Conservation (phyloP, 2,888 invertebrate genomes). For the Melanchra persicariae region DNA sequence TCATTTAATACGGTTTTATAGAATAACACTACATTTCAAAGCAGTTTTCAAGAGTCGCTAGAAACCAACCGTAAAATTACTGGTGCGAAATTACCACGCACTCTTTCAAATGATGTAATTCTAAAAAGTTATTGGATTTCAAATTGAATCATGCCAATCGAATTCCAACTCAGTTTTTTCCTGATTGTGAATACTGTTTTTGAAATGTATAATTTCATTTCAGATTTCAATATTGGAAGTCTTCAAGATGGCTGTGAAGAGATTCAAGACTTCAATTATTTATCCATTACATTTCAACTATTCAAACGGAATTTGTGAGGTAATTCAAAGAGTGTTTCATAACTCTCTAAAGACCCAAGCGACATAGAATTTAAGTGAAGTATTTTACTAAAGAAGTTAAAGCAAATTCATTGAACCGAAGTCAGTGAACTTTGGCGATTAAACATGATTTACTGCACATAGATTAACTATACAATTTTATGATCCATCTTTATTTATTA, state of each 20-base stretch:
- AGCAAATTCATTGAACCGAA: constrained; percentile 4
- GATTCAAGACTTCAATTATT: constrained; percentile 2
- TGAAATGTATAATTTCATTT: constrained; percentile 20
- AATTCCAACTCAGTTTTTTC: constrained; percentile 29
- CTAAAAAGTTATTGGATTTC: constrained; percentile 43
- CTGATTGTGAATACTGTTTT: constrained; percentile 38
- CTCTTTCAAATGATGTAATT: constrained; percentile 35
- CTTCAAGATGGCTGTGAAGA: constrained; percentile 4
- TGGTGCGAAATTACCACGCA: constrained; percentile 27
- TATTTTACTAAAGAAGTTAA: neutral
- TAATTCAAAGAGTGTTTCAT: neutral
- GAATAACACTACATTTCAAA: neutral
- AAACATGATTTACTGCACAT: constrained; percentile 24
- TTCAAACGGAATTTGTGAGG: constrained; percentile 6
- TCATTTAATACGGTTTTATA: no score
- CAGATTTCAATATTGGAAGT: constrained; percentile 21
- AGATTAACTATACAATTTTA: constrained; percentile 18
- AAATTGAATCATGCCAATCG: constrained; percentile 39
- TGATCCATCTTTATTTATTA: constrained; percentile 17
- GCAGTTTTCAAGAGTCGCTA: neutral
- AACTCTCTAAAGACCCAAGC: neutral
- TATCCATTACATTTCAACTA: no score
- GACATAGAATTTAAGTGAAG: neutral
- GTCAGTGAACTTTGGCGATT: constrained; percentile 11
- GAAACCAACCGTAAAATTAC: neutral